A percentile compares a stretch with the other conserved stretches of the same genome.
Conservation (phyloP, 2,888 invertebrate genomes). For the Phalera bucephala region DNA sequence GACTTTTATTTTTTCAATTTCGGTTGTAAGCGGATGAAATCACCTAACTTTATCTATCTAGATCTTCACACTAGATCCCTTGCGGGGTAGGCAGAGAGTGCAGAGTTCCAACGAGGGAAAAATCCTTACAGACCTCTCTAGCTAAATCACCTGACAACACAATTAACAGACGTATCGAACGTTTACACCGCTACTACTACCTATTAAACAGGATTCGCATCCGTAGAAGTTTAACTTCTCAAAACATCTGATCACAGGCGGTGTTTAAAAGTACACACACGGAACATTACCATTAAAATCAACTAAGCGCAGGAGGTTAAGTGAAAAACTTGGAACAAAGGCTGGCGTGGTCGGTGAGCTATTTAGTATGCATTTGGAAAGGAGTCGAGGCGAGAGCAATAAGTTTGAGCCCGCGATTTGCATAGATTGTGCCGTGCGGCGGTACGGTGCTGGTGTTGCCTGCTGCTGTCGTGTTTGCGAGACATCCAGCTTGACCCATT, state of each 20-base stretch:
- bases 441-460: conserved; percentile 19
- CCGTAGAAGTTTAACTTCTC: too few species aligned
- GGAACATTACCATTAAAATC: conserved; percentile 47
- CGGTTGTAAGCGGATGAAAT: too few species aligned
- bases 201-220: too few species aligned
- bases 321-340: conserved; percentile 71
- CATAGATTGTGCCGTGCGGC: conserved; percentile 71
- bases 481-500: not conserved
- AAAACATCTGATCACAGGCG: conserved; percentile 9
- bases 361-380: conserved; percentile 82
- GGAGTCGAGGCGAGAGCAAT: conserved; percentile 81
- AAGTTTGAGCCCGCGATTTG: conserved; percentile 77
- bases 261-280: conserved; percentile 22
- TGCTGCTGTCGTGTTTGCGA: not conserved
- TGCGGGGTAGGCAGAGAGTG: too few species aligned
- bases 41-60: too few species aligned
- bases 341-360: conserved; percentile 60
- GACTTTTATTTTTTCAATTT: too few species aligned
- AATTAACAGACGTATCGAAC: too few species aligned
- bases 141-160: too few species aligned
- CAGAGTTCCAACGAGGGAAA: too few species aligned
- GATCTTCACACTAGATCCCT: too few species aligned
- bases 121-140: too few species aligned
- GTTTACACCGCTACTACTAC: too few species aligned
- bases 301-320: conserved; percentile 49